Conservation (phyloP, 2,888 invertebrate species). For the Chloromyia formosa region DNA sequence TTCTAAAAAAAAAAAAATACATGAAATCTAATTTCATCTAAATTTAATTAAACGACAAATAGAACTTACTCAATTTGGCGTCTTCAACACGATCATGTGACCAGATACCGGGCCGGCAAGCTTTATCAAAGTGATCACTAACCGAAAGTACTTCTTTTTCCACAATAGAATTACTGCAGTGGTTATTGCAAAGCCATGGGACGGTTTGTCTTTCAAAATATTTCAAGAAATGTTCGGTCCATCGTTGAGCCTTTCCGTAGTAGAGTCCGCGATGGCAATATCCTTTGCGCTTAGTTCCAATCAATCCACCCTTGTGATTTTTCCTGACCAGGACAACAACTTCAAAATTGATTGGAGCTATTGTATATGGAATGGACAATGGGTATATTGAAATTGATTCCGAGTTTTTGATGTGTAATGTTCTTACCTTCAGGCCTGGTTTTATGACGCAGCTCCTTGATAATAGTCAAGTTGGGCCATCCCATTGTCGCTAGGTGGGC, state of each 20-base stretch:
- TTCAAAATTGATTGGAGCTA: slow-evolving; percentile 69
- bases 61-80: slow-evolving; percentile 68
- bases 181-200: slow-evolving; percentile 54
- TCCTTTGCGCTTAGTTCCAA: slow-evolving; percentile 65
- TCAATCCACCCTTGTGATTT: slow-evolving; percentile 64
- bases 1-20: slow-evolving; percentile 65
- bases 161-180: slow-evolving; percentile 64
- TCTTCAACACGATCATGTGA: slow-evolving; percentile 67
- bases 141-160: slow-evolving; percentile 72
- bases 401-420: not conserved
- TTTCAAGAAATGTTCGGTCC: slow-evolving; percentile 71
- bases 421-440: slow-evolving; percentile 61
- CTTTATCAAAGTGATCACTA: slow-evolving; percentile 71
- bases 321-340: slow-evolving; percentile 69
- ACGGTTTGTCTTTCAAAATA: slow-evolving; percentile 66
- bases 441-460: slow-evolving; percentile 65
- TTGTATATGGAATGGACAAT: no score
- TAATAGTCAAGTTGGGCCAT: slow-evolving; percentile 63
- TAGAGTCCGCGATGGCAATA: slow-evolving; percentile 75
- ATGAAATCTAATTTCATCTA: not conserved
- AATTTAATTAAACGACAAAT: not conserved
- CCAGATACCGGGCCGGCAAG: slow-evolving; percentile 80
- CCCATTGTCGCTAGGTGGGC: slow-evolving; percentile 66
- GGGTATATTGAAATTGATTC: not conserved
- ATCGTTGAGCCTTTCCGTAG: slow-evolving; percentile 58